phyloP scores from a whole-genome alignment of 2,113 vertebrate genomes.

The Pogona vitticeps region DNA sequence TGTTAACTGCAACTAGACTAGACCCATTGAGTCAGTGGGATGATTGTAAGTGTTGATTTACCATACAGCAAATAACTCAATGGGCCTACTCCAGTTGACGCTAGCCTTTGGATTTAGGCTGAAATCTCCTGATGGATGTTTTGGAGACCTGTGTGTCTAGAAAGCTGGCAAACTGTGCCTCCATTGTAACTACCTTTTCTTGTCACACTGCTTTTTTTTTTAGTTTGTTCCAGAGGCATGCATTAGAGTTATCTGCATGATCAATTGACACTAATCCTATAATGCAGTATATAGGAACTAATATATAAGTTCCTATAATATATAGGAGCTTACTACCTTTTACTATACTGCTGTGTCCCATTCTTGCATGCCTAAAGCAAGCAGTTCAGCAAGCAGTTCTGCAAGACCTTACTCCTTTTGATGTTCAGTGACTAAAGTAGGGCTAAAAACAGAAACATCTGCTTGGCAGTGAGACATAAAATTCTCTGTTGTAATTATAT shows the following conservation, averaged over 20 bases:
- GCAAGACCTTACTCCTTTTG: slow-evolving; percentile 41
- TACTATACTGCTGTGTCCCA: neutral
- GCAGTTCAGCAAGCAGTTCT: slow-evolving; percentile 20
- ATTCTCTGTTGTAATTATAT: slow-evolving; percentile 36
- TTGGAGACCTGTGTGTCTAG: neutral
- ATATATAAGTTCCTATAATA: no score
- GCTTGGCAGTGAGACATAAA: slow-evolving; percentile 51
- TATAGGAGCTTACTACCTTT: neutral
- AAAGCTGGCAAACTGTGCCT: neutral
- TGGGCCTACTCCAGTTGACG: no score
- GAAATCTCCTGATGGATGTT: neutral
- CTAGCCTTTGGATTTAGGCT: no score
- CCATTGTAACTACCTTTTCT: neutral
- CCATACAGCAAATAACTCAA: no score
- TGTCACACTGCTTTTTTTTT: neutral
- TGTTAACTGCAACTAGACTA: neutral
- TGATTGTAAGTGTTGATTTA: no score
- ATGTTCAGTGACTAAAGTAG: slow-evolving; percentile 47
- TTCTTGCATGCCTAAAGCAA: neutral
- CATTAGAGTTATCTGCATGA: neutral
- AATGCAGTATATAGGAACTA: no score
- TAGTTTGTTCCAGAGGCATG: neutral
- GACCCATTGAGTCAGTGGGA: neutral
- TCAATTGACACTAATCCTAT: neutral
- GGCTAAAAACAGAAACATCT: slow-evolving; percentile 41